Conservation (phyloP, 2,113 vertebrate species). For the Barnardius zonarius region DNA sequence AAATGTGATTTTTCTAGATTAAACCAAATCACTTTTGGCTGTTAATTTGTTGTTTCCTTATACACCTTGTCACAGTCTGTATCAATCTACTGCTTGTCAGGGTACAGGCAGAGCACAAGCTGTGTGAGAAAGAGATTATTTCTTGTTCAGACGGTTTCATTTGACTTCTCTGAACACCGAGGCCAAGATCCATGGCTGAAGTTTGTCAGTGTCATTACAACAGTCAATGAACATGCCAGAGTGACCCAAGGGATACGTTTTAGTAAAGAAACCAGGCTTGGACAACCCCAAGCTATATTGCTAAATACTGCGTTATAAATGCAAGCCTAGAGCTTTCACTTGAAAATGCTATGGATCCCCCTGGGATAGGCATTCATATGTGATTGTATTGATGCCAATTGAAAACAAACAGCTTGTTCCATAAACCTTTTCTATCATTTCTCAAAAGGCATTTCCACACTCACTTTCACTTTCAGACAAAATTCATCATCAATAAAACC, state of each 20-base stretch:
- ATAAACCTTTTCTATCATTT: not conserved
- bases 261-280: not conserved
- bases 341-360: not conserved
- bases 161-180: not conserved
- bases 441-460: not conserved
- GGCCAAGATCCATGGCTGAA: not conserved
- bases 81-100: not conserved
- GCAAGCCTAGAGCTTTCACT: not conserved
- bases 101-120: not conserved
- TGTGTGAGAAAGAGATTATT: rapidly evolving
- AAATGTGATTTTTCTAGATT: not conserved
- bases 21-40: not conserved
- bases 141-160: not conserved
- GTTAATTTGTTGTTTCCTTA: not conserved
- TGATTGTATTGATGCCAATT: not conserved
- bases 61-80: not conserved
- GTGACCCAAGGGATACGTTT: not conserved
- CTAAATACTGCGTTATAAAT: not conserved
- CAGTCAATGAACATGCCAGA: not conserved
- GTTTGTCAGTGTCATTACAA: not conserved
- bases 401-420: not conserved
- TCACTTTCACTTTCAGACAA: not conserved
- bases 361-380: not conserved
- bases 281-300: not conserved
- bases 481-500: not conserved